phyloP scores from a whole-genome alignment of 2,888 invertebrate genomes.

The Diarsia dahlii region DNA sequence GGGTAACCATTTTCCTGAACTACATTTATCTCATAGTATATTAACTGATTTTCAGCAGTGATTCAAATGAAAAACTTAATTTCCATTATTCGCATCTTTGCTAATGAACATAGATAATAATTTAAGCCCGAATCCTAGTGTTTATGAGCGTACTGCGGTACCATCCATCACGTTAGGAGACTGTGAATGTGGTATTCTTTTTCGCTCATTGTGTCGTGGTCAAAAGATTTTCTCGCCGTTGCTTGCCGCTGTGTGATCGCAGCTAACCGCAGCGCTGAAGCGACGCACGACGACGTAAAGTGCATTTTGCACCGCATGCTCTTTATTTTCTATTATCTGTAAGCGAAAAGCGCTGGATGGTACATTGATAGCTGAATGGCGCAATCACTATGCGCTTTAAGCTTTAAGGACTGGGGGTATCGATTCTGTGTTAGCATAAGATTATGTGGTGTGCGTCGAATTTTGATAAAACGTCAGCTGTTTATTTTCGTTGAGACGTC shows the following conservation, averaged over 20 bases:
- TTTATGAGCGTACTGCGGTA: conserved; percentile 47
- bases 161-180: conserved; percentile 33
- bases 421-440: conserved; percentile 29
- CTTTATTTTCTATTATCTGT: conserved; percentile 65
- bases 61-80: conserved; percentile 5
- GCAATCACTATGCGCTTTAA: conserved; percentile 32
- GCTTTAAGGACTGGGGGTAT: neutral
- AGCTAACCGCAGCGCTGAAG: conserved; percentile 63
- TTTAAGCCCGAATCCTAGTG: conserved; percentile 18
- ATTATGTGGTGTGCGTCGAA: conserved; percentile 5
- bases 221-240: conserved; percentile 60
- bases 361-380: conserved; percentile 45
- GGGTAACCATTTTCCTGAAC: conserved; percentile 4
- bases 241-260: conserved; percentile 55
- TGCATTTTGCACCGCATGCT: conserved; percentile 65
- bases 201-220: conserved; percentile 43
- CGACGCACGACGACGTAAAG: conserved; percentile 58
- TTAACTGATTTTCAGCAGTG: neutral
- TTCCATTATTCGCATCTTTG: conserved; percentile 11
- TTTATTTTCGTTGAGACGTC: neutral
- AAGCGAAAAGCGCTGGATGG: conserved; percentile 57
- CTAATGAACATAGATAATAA: conserved; percentile 39
- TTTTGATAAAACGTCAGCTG: neutral
- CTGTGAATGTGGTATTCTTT: conserved; percentile 34
- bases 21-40: neutral